These are phyloP conservation scores for Zaprionus nigranus DNA, from an alignment of 1,140 invertebrate genomes.

Conservation along the genomic window DNA sequence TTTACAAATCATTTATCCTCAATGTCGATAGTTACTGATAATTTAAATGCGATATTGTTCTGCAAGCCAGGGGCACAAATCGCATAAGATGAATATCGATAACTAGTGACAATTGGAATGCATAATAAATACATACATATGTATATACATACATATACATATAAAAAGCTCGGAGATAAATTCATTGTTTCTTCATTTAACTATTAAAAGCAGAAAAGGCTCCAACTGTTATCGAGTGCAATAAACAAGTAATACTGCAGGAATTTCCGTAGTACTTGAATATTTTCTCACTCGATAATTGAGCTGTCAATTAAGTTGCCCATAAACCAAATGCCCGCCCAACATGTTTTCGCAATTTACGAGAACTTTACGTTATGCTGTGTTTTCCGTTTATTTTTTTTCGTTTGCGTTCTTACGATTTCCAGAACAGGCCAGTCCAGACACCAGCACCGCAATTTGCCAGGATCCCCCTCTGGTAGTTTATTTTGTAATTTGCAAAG, in stretches of 20 bases:
- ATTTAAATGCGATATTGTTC: no score
- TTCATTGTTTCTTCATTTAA: background rate
- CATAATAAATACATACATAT: no score
- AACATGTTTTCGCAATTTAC: slow-evolving; percentile 7
- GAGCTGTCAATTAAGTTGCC: background rate
- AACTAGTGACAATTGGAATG: no score
- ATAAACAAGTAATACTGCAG: background rate
- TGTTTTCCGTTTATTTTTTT: background rate
- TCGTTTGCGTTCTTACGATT: background rate
- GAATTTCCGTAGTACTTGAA: background rate
- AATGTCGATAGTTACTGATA: no score
- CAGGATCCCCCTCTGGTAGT: slow-evolving; percentile 1
- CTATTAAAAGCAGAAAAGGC: background rate
- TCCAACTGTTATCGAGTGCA: background rate
- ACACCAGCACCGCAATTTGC: slow-evolving; percentile 23
- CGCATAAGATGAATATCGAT: no score
- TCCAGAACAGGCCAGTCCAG: background rate
- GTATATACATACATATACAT: no score
- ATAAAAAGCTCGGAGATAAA: no score
- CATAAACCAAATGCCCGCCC: slow-evolving; percentile 10
- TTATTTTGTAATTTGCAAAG: slow-evolving; percentile 39
- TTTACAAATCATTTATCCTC: no score
- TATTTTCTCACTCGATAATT: slow-evolving; percentile 12
- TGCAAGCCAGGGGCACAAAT: no score
- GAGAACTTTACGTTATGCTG: background rate